phyloP scores from a whole-genome alignment of 2,888 invertebrate genomes.

The Hyalella azteca region DNA sequence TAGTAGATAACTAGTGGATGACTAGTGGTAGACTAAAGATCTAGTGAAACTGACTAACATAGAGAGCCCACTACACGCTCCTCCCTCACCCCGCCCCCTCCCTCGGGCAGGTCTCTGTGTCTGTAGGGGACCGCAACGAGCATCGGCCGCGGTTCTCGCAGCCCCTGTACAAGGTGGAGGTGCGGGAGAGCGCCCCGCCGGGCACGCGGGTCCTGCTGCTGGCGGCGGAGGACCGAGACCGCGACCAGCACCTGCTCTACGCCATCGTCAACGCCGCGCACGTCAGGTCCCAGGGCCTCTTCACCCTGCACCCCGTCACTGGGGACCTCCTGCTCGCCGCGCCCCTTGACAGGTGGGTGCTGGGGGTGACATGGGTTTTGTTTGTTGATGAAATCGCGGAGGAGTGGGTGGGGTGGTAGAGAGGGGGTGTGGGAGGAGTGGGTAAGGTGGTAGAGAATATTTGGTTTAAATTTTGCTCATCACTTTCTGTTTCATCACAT shows the following conservation, averaged over 20 bases:
- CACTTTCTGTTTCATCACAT: not conserved
- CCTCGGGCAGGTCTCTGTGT: constrained; percentile 74
- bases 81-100: not conserved
- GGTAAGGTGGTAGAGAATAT: too few species aligned
- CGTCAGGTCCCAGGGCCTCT: constrained; percentile 45
- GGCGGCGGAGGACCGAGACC: constrained; percentile 73
- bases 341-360: constrained; percentile 63
- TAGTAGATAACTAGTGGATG: too few species aligned
- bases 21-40: too few species aligned
- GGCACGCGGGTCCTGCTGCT: constrained; percentile 78
- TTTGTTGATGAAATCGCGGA: too few species aligned
- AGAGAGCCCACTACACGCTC: too few species aligned
- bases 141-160: constrained; percentile 87
- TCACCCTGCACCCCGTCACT: constrained; percentile 46
- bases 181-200: constrained; percentile 79
- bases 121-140: constrained; percentile 90
- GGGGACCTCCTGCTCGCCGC: constrained; percentile 51
- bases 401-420: too few species aligned
- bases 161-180: constrained; percentile 83
- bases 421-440: too few species aligned
- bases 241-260: constrained; percentile 50
- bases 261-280: constrained; percentile 53
- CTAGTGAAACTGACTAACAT: too few species aligned
- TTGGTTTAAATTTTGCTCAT: too few species aligned
- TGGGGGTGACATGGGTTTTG: too few species aligned